These are phyloP conservation scores for Phrynocephalus versicolor DNA, from an alignment of 2,113 vertebrate genomes.

Conservation along the genomic window DNA sequence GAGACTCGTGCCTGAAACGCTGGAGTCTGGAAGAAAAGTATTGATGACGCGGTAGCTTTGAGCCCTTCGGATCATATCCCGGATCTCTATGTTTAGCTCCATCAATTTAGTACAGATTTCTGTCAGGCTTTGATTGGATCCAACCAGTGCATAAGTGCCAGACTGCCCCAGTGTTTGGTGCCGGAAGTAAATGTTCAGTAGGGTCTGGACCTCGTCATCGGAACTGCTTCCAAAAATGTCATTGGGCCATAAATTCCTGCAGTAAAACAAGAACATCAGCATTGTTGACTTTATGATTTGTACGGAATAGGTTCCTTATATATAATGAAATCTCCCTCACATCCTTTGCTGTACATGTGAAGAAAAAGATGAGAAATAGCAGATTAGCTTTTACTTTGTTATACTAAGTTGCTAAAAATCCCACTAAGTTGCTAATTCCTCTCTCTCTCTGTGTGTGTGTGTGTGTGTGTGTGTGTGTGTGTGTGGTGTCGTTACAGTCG, in stretches of 20 bases:
- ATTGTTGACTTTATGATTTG: background rate
- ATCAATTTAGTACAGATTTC: constrained; percentile 90
- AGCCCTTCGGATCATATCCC: constrained; percentile 89
- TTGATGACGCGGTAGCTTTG: constrained; percentile 89
- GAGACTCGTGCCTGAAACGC: constrained; percentile 88
- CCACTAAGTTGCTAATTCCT: no score
- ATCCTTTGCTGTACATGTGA: no score
- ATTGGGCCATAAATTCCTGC: constrained; percentile 91
- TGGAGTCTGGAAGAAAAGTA: constrained; percentile 91
- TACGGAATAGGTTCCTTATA: background rate
- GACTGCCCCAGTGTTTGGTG: constrained; percentile 96
- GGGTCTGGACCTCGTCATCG: constrained; percentile 92
- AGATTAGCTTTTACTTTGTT: no score
- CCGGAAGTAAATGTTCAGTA: constrained; percentile 96
- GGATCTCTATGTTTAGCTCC: constrained; percentile 93
- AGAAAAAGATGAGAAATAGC: no score
- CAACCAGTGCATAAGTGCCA: constrained; percentile 93
- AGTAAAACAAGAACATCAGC: constrained; percentile 45
- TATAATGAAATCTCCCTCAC: no score
- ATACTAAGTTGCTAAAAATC: no score
- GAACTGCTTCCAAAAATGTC: constrained; percentile 93
- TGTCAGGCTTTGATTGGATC: constrained; percentile 91
- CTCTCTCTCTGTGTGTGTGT: no score
- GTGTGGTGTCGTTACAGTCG: no score
- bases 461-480: no score